Evolutionary conservation across 2,888 invertebrate genomes (phyloP).

Genomic region (Fragum fragum): DNA sequence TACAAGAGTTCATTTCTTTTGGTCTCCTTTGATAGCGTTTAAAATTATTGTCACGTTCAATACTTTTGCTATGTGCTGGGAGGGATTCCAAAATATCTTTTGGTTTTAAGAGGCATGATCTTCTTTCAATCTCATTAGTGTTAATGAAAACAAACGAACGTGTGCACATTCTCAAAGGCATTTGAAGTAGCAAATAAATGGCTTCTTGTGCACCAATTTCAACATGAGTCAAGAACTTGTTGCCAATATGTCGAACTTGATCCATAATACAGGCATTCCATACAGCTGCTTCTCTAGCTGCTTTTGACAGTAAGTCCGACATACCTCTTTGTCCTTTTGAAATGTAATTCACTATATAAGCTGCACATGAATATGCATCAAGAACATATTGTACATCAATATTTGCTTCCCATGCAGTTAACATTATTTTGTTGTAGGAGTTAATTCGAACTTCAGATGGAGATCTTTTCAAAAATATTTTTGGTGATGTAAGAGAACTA

Average conservation of each 20-base stretch:
- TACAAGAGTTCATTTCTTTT: constrained; percentile 28
- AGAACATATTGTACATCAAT: constrained; percentile 66
- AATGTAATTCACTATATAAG: constrained; percentile 70
- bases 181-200: constrained; percentile 67
- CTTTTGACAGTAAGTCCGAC: constrained; percentile 44
- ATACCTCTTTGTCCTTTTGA: constrained; percentile 61
- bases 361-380: constrained; percentile 63
- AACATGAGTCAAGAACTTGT: constrained; percentile 60
- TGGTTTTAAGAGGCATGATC: constrained; percentile 65
- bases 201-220: constrained; percentile 80
- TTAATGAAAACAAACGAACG: constrained; percentile 66
- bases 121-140: constrained; percentile 60
- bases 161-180: constrained; percentile 67
- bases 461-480: constrained; percentile 59
- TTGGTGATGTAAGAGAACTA: too few species aligned
- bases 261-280: constrained; percentile 50
- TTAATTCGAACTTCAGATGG: constrained; percentile 59
- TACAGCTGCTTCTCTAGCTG: constrained; percentile 46
- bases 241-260: constrained; percentile 59
- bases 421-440: constrained; percentile 56
- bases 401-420: constrained; percentile 62
- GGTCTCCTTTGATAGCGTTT: constrained; percentile 60
- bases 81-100: too few species aligned
- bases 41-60: constrained; percentile 55
- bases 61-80: constrained; percentile 45